Evolutionary conservation across 1,140 invertebrate species (phyloP).

Genomic region (Trachelipus rathkii): DNA sequence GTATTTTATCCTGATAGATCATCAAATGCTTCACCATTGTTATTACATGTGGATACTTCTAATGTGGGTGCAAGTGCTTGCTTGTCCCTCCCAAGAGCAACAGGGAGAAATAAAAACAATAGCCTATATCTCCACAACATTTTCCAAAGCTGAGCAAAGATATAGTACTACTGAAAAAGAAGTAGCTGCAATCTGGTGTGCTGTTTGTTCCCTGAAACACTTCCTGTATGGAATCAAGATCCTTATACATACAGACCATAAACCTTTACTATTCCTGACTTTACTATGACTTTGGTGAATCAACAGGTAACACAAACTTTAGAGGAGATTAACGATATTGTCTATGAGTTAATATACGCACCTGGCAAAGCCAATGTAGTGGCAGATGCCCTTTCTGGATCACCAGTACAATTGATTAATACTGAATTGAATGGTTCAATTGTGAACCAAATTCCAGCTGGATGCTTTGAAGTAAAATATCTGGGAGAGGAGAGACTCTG

Average conservation of each 20-base stretch:
- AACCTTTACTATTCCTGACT: constrained; percentile 5
- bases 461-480: neutral
- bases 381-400: neutral
- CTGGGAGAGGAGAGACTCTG: neutral
- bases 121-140: constrained; percentile 3
- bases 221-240: constrained; percentile 16
- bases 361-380: neutral
- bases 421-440: neutral
- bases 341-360: neutral
- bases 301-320: neutral
- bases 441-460: neutral
- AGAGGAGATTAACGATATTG: constrained; percentile 9
- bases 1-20: too few species aligned
- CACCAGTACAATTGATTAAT: neutral
- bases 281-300: neutral
- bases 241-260: neutral
- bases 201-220: neutral
- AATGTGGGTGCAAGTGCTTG: constrained; percentile 12
- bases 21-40: neutral
- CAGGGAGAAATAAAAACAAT: neutral
- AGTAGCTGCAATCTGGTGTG: neutral
- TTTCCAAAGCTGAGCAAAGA: neutral
- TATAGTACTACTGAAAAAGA: constrained; percentile 13
- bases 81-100: constrained; percentile 7
- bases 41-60: constrained; percentile 16